Percentiles rank a stretch among this genome's conserved stretches.
Evolutionary conservation across 2,888 invertebrate species (phyloP).

Genomic region (Sinodicranocentrus sp.): DNA sequence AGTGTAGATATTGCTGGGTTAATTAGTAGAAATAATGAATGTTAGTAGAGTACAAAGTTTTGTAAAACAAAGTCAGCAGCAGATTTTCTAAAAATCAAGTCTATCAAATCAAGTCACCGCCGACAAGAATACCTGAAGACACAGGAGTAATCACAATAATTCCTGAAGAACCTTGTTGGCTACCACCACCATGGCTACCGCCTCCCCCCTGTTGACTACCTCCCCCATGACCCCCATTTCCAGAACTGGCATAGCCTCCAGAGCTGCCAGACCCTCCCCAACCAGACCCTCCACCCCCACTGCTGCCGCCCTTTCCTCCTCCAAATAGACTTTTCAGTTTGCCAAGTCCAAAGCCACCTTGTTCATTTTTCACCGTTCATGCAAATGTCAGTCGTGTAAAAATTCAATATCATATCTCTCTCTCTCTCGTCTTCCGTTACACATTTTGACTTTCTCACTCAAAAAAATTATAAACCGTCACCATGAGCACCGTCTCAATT

Average conservation of each 20-base stretch:
- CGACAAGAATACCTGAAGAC: conserved; percentile 33
- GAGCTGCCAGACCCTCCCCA: neutral
- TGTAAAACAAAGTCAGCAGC: neutral
- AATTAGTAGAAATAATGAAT: too few species aligned
- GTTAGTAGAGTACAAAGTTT: neutral
- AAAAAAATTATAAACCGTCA: too few species aligned
- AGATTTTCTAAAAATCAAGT: neutral
- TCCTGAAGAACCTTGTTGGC: conserved; percentile 54
- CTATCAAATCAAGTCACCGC: too few species aligned
- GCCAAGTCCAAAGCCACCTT: conserved; percentile 13
- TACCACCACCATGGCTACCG: conserved; percentile 17
- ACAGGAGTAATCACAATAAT: conserved; percentile 64
- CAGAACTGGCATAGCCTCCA: too few species aligned
- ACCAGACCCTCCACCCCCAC: conserved; percentile 7
- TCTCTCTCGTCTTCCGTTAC: neutral
- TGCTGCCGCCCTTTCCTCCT: conserved; percentile 25
- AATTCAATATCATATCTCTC: conserved; percentile 1
- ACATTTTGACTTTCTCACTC: too few species aligned
- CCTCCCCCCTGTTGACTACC: conserved; percentile 13
- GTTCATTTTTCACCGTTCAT: neutral
- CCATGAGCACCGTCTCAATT: too few species aligned
- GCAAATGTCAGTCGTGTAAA: neutral
- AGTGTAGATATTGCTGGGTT: neutral
- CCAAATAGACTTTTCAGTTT: conserved; percentile 42
- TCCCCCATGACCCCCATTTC: conserved; percentile 4